Base-by-base conservation (phyloP, 2,113 vertebrate genomes). In the Toxostoma redivivum region DNA sequence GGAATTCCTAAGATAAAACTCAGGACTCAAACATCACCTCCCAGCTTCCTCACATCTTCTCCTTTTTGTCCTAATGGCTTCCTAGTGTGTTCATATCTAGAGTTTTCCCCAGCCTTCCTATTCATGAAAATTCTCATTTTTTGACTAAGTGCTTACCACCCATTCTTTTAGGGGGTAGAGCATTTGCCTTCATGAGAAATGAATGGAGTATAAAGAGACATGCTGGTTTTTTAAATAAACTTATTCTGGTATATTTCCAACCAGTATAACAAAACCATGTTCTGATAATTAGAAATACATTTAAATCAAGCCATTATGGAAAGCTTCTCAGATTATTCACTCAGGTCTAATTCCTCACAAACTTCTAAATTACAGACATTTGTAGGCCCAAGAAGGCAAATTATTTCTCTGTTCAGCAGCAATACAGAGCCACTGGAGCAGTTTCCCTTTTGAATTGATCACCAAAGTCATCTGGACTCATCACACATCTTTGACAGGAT, bases 161-260 rank as follows among this genome's bases (percentile, higher is more conserved):
- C 80, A 40, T 11, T 13, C 9, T 62, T 60, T 40, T 38, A 2
- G 0, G 4, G 2, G 5, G 8, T 6, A 48, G 10, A 13, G 11
- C 19, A n/a, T 35, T 40, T 35, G 15, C 7, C 48, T 64, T 47
- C 47, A 50, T n/a, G 33, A 62, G n/a, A 84, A 61, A 19, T 17
- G 19, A 80, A 48, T 19, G 7, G 15, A 17, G 13, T 15, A 4
- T 10, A 57, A n/a, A 80, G 53, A 78, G 40, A 53, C 31, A 38
- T 8, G 45, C 4, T 21, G 25, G 7, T 40, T 30, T 51, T 16
- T 27, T 61, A 37, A 82, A 83, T 30, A 54, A 76, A 54, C 35
- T 80, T 42, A 40, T 6, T 60, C 40, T n/a, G 58, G 6, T 42
- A 2, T 1, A 0, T 45, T n/a, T 78, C 10, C 70, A 74, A 61